Evolutionary conservation across 2,888 invertebrate species (phyloP), one percentile per base, ranked within the genome.

Genomic region (Cylloceria caligata): DNA sequence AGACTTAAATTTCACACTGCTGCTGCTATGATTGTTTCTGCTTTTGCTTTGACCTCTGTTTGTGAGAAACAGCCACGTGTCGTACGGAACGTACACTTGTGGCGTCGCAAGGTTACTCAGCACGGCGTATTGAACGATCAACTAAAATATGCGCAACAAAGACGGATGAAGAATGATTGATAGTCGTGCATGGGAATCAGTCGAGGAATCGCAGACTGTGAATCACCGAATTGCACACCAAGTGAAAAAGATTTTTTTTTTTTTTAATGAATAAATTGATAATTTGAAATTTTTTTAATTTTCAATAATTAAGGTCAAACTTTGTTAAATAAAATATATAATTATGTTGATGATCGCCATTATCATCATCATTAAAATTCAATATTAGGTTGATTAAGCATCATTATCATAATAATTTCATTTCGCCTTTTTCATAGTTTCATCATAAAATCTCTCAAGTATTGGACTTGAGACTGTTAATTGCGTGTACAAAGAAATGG

Each of bases 21-120:
- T 19, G 47, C 21, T n/a, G n/a, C n/a, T n/a, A n/a, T n/a, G n/a
- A n/a, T n/a, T n/a, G n/a, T n/a, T n/a, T n/a, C n/a, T 52, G 19
- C 52, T 52, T 21, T 11, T 2, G 52, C 24, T 52, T 24, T 52
- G 52, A 42, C n/a, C 24, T 6, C 16, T 4, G 27, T 62, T 24
- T 6, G 62, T 16, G 16, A 65, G 45, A 9, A 30, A 4, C 47
- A 19, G 52, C 52, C 52, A 24, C 24, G 52, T 52, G 52, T 24
- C 24, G 11, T 52, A 13, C 24, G 24, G 21, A n/a, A 21, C 62
- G 62, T 16, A 55, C 42, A 55, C 55, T 60, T 67, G 47, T 47
- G 47, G 27, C 47, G 16, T 4, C 65, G 60, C 60, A 72, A 72
- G 72, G 72, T 72, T 72, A 72, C 47, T 9, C 16, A n/a, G n/a